Evolutionary conservation across 2,888 invertebrate genomes (phyloP).

Genomic region (Pollenia angustigena): DNA sequence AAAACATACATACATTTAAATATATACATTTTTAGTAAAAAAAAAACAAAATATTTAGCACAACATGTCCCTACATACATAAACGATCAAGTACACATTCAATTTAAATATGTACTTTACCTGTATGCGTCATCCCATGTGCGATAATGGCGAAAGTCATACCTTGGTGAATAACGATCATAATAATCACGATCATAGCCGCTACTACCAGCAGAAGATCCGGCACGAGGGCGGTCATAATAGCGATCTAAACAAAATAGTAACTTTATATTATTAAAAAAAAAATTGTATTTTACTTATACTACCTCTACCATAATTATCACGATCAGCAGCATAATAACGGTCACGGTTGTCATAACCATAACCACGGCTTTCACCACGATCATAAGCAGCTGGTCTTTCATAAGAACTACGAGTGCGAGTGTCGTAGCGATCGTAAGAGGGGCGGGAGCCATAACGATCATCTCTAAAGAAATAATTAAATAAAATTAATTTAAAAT

Average conservation of each 20-base stretch:
- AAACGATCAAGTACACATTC: slow-evolving; percentile 49
- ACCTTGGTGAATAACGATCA: slow-evolving; percentile 82
- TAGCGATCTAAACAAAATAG: slow-evolving; percentile 79
- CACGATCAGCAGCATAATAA: slow-evolving; percentile 78
- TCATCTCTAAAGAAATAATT: slow-evolving; percentile 77
- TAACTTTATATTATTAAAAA: not conserved
- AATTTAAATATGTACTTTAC: slow-evolving; percentile 78
- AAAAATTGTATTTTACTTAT: not conserved
- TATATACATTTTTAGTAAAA: slow-evolving; percentile 40
- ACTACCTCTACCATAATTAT: slow-evolving; percentile 75
- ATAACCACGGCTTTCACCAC: slow-evolving; percentile 78
- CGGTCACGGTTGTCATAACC: slow-evolving; percentile 83
- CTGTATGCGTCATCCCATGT: slow-evolving; percentile 84
- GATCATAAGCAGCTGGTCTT: slow-evolving; percentile 68
- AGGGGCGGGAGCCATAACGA: slow-evolving; percentile 77
- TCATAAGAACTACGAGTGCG: slow-evolving; percentile 63
- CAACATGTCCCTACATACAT: slow-evolving; percentile 47
- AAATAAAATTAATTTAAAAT: not conserved
- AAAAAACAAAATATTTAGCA: slow-evolving; percentile 26
- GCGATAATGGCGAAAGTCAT: slow-evolving; percentile 83
- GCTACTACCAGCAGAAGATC: slow-evolving; percentile 58
- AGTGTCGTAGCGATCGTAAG: slow-evolving; percentile 76
- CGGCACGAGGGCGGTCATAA: slow-evolving; percentile 79
- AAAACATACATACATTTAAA: slow-evolving; percentile 16
- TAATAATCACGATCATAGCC: slow-evolving; percentile 81